Percentiles rank a stretch among this genome's conserved stretches.
Evolutionary conservation across 1,140 invertebrate species (phyloP).

Genomic region (Pseudachorutes palmiensis): DNA sequence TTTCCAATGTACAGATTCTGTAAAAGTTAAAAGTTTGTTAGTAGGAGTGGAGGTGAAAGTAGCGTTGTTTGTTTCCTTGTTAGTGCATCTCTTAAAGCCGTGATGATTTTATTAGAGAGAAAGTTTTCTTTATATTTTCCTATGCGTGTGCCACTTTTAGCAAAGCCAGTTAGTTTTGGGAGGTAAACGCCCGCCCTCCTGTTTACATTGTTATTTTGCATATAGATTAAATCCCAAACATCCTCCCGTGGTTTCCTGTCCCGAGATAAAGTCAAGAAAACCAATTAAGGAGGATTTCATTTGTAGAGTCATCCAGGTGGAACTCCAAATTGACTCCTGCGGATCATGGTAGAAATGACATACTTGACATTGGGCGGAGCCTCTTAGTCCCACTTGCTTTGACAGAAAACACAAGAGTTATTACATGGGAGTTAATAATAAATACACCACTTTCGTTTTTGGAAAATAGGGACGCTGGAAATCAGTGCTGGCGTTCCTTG

Average conservation of each 20-base stretch:
- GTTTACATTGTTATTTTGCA: constrained; percentile 9
- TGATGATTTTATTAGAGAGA: constrained; percentile 5
- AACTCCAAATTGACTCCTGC: constrained; percentile 5
- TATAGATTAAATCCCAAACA: not conserved
- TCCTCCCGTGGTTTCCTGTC: not conserved
- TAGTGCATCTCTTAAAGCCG: not conserved
- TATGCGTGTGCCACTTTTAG: not conserved
- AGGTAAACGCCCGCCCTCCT: not conserved
- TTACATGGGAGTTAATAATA: too few relatives aligned
- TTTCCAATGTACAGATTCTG: too few relatives aligned
- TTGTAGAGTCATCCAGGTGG: constrained; percentile 17
- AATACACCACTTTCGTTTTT: too few relatives aligned
- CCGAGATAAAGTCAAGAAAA: constrained; percentile 13
- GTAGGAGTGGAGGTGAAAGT: not conserved
- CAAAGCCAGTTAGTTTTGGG: not conserved
- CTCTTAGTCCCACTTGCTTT: too few relatives aligned
- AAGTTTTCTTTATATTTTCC: constrained; percentile 2
- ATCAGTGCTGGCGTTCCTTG: constrained; percentile 34
- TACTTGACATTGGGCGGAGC: too few relatives aligned
- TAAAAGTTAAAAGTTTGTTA: not conserved
- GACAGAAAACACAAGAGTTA: too few relatives aligned
- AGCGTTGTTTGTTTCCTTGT: not conserved
- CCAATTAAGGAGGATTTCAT: constrained; percentile 17
- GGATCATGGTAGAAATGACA: too few relatives aligned
- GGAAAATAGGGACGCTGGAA: constrained; percentile 35